phyloP scores from a whole-genome alignment of 2,888 invertebrate genomes.

The Hirtodrosophila confusa region DNA sequence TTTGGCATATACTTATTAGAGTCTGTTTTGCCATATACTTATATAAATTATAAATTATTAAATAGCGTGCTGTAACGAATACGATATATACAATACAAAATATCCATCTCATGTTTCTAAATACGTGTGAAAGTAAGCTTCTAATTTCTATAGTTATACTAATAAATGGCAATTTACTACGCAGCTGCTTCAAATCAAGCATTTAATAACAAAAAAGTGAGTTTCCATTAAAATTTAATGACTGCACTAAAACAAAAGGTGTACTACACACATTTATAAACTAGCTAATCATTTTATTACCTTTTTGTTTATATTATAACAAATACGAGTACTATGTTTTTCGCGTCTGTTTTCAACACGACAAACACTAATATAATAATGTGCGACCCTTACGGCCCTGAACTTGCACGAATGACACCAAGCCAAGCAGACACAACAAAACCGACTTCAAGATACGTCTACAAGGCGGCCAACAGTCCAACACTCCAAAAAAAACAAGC shows the following conservation, averaged over 20 bases:
- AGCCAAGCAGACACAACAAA: conserved; percentile 15
- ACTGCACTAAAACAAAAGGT: not conserved
- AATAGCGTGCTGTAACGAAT: too few species aligned
- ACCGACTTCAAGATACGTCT: conserved; percentile 22
- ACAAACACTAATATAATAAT: conserved; percentile 36
- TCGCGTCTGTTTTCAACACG: conserved; percentile 28
- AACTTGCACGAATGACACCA: conserved; percentile 56
- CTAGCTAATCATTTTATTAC: not conserved
- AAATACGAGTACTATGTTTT: not conserved
- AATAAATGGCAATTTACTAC: not conserved
- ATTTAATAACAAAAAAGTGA: conserved; percentile 1
- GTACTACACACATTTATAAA: too few species aligned
- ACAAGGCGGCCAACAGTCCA: conserved; percentile 4
- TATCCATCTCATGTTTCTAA: too few species aligned
- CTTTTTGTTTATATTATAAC: conserved; percentile 3
- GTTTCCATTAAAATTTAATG: not conserved
- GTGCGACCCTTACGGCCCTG: conserved; percentile 50
- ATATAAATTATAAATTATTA: too few species aligned
- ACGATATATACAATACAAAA: too few species aligned
- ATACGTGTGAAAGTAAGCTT: too few species aligned
- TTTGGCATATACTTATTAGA: too few species aligned
- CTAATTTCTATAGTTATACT: not conserved
- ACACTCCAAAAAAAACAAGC: not conserved
- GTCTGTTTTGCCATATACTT: too few species aligned
- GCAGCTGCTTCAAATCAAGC: conserved; percentile 28